A percentile compares a stretch with the other conserved stretches of the same genome.
phyloP scores from a whole-genome alignment of 2,888 invertebrate genomes.

The Thereva unica region DNA sequence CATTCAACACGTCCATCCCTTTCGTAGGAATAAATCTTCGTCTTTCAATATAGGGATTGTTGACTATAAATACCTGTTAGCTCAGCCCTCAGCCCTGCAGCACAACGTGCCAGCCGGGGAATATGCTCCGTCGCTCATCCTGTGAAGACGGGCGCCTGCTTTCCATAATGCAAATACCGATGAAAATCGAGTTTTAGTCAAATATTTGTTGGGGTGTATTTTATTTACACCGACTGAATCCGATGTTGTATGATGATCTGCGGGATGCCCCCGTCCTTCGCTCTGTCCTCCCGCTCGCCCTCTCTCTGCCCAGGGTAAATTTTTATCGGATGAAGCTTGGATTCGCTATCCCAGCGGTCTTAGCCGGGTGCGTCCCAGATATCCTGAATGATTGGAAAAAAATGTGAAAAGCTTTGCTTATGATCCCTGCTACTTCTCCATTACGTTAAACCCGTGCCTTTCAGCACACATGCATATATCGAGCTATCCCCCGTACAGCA shows the following conservation, averaged over 20 bases:
- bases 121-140: constrained; percentile 2
- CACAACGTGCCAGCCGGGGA: constrained; percentile 1
- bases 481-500: too few species aligned
- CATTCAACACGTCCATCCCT: neutral
- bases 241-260: neutral
- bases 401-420: constrained; percentile 22
- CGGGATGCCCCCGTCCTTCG: neutral
- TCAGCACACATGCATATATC: too few species aligned
- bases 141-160: constrained; percentile 12
- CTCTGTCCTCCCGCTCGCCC: neutral
- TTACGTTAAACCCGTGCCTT: constrained; percentile 14
- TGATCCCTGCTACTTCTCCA: constrained; percentile 8
- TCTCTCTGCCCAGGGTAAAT: constrained; percentile 2
- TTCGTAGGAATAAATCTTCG: constrained; percentile 17
- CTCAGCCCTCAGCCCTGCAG: neutral
- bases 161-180: constrained; percentile 29
- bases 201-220: constrained; percentile 30
- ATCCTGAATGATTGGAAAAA: constrained; percentile 27
- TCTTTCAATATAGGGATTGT: constrained; percentile 27
- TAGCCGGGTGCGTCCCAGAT: neutral
- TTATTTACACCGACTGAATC: constrained; percentile 29
- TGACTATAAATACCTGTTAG: constrained; percentile 28
- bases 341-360: constrained; percentile 15
- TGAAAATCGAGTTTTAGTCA: constrained; percentile 30
- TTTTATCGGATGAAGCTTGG: constrained; percentile 24